Percentiles rank a stretch among this genome's conserved stretches.
Evolutionary conservation across 1,140 invertebrate genomes (phyloP).

Genomic region (Drosophila sulfurigaster): DNA sequence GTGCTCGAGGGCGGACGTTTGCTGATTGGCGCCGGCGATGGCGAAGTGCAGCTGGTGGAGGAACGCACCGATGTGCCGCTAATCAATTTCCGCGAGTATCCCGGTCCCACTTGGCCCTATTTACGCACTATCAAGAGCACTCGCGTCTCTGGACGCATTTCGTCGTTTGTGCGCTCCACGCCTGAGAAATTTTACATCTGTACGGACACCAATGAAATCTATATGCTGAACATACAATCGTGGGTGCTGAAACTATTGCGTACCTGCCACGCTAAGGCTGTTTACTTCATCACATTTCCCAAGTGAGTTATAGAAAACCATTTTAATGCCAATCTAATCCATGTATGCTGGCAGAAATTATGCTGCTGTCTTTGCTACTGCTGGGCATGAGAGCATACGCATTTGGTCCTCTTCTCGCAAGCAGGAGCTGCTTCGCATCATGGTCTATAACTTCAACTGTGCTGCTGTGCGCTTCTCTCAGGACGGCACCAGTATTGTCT

Average conservation of each 20-base stretch:
- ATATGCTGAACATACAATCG: conserved; percentile 89
- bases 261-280: conserved; percentile 92
- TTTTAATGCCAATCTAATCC: neutral
- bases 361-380: conserved; percentile 94
- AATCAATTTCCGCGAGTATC: conserved; percentile 85
- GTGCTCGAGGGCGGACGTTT: conserved; percentile 88
- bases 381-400: conserved; percentile 92
- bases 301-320: conserved; percentile 86
- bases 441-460: conserved; percentile 94
- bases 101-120: conserved; percentile 86
- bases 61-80: conserved; percentile 86
- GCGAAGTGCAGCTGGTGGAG: conserved; percentile 90
- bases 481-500: conserved; percentile 92
- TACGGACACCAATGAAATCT: conserved; percentile 93
- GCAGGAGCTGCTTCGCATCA: conserved; percentile 92
- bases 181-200: conserved; percentile 89
- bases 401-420: conserved; percentile 92
- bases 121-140: conserved; percentile 87
- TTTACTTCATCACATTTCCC: conserved; percentile 94
- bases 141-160: conserved; percentile 88
- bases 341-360: conserved; percentile 86
- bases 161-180: conserved; percentile 88
- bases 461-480: conserved; percentile 90
- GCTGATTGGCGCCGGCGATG: conserved; percentile 93
- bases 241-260: conserved; percentile 90